Percentiles rank a stretch among this genome's conserved stretches.
These are phyloP conservation scores for Ommatoiulus sabulosus DNA, from an alignment of 2,888 invertebrate species.

Conservation along the genomic window DNA sequence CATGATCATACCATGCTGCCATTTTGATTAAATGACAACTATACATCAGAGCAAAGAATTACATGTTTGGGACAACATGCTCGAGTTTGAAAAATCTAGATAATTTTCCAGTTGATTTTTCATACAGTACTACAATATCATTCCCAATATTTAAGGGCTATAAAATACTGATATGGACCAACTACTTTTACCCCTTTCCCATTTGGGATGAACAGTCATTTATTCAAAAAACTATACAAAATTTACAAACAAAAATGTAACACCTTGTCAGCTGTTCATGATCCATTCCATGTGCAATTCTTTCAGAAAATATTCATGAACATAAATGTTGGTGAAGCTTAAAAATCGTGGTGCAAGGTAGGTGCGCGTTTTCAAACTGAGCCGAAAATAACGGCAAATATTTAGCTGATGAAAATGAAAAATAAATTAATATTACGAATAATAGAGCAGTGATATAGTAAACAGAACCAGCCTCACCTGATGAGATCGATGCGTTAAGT, in stretches of 20 bases:
- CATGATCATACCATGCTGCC: no score
- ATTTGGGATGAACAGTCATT: background rate
- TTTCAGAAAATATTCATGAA: background rate
- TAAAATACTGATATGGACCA: no score
- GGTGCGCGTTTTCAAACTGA: background rate
- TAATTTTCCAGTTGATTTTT: no score
- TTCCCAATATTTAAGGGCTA: no score
- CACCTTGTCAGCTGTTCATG: background rate
- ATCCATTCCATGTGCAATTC: background rate
- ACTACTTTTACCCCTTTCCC: no score
- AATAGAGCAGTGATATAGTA: background rate
- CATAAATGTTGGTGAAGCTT: slow-evolving; percentile 7
- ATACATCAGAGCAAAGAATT: no score
- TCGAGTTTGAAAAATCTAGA: no score
- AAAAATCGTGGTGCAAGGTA: background rate
- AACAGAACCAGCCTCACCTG: background rate
- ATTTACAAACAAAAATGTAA: background rate
- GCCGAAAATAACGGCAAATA: slow-evolving; percentile 16
- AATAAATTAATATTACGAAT: background rate
- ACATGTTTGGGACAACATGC: slow-evolving; percentile 72
- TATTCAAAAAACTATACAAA: background rate
- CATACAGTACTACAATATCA: no score
- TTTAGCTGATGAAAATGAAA: background rate
- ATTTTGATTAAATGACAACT: no score
- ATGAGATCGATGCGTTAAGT: background rate